phyloP scores from a whole-genome alignment of 2,888 invertebrate species.

The Lagria hirta region DNA sequence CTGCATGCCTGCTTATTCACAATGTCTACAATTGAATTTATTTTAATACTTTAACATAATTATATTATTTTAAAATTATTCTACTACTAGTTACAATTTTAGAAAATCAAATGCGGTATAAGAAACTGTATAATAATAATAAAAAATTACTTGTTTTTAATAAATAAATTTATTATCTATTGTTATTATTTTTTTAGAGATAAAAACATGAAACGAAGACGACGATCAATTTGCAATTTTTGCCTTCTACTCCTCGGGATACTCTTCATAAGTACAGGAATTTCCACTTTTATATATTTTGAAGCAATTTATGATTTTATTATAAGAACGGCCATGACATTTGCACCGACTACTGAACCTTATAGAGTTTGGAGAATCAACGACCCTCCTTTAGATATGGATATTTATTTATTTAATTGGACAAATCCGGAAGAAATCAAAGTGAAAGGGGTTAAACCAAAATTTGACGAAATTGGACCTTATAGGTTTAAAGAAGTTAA shows the following conservation, averaged over 20 bases:
- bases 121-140: no score
- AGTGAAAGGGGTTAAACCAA: constrained; percentile 58
- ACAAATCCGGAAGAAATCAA: constrained; percentile 58
- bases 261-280: constrained; percentile 40
- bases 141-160: no score
- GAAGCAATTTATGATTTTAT: constrained; percentile 42
- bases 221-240: constrained; percentile 37
- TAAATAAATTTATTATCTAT: not conserved
- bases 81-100: no score
- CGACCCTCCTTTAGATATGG: constrained; percentile 47
- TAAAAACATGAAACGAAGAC: constrained; percentile 37
- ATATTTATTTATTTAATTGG: constrained; percentile 51
- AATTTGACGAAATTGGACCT: constrained; percentile 62
- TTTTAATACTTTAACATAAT: no score
- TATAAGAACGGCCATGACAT: constrained; percentile 39
- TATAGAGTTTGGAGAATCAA: constrained; percentile 47
- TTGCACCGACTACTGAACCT: constrained; percentile 40
- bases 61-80: no score
- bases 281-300: constrained; percentile 42
- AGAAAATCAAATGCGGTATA: no score
- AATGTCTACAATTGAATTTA: no score
- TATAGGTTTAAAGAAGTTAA: constrained; percentile 68
- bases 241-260: constrained; percentile 42
- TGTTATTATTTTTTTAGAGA: constrained; percentile 23
- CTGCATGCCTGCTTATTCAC: no score